Conservation (phyloP, 2,888 invertebrate species). For the Alentia gelatinosa region DNA sequence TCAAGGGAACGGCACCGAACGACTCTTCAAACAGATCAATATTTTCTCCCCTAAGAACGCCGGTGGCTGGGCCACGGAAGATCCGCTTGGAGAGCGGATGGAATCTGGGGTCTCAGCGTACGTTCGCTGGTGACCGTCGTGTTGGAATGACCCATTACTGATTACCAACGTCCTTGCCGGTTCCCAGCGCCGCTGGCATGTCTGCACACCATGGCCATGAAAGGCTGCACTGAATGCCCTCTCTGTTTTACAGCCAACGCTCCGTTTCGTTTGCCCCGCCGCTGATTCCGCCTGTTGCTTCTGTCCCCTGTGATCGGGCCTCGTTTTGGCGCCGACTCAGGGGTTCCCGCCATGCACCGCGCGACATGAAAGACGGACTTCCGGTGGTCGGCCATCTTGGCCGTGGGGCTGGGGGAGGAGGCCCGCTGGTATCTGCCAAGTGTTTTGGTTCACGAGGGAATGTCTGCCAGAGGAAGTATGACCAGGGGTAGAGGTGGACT, state of each 20-base stretch:
- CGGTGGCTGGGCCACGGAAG: neutral
- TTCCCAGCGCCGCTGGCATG: neutral
- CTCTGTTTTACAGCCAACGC: neutral
- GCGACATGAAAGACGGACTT: conserved; percentile 1
- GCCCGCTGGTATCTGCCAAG: neutral
- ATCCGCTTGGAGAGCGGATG: neutral
- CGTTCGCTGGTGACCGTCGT: neutral
- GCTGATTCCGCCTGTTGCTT: conserved; percentile 29
- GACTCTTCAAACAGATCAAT: neutral
- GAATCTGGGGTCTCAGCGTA: neutral
- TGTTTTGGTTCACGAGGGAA: neutral
- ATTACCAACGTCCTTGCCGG: neutral
- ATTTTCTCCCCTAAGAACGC: neutral
- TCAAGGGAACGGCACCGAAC: neutral
- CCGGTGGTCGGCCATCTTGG: conserved; percentile 10
- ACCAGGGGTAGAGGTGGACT: neutral
- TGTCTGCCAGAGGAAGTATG: neutral
- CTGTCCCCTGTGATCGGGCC: conserved; percentile 18
- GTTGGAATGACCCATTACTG: conserved; percentile 10
- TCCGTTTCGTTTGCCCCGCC: neutral
- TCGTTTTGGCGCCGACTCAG: neutral
- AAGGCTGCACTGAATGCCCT: neutral
- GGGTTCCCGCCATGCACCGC: neutral
- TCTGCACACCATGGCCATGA: neutral
- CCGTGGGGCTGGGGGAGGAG: neutral